Evolutionary conservation across 2,113 vertebrate species (phyloP).

Genomic region (Urocynchramus pylzowi): DNA sequence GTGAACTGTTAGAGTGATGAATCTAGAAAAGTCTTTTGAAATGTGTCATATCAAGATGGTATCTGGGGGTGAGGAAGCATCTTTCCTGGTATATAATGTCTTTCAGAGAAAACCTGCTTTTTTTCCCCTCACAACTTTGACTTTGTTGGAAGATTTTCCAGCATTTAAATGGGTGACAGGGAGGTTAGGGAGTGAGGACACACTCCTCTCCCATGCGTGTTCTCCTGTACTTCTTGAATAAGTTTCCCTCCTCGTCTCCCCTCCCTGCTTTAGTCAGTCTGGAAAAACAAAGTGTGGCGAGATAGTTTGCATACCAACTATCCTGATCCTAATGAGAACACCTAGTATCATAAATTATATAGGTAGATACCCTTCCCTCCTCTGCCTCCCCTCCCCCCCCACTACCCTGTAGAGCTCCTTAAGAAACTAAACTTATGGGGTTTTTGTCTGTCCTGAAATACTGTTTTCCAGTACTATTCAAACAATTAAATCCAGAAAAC

Average conservation of each 20-base stretch:
- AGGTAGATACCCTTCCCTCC: background rate
- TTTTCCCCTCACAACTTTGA: background rate
- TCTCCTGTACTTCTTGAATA: background rate
- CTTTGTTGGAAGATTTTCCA: background rate
- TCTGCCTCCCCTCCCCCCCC: background rate
- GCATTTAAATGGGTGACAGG: background rate
- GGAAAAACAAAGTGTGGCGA: background rate
- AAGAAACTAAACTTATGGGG: background rate
- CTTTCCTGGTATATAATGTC: background rate
- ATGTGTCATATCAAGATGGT: background rate
- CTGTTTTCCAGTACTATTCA: background rate
- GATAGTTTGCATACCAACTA: background rate
- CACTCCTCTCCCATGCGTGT: fast-evolving
- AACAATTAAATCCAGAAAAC: background rate
- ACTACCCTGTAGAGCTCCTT: background rate
- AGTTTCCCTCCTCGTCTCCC: background rate
- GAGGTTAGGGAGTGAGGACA: background rate
- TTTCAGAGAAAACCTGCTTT: background rate
- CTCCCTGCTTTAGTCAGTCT: background rate
- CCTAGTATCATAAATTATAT: background rate
- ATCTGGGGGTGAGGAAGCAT: background rate
- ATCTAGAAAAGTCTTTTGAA: constrained; percentile 37
- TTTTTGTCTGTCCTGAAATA: background rate
- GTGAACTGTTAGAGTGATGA: constrained; percentile 10
- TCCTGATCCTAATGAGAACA: background rate